These are phyloP conservation scores for Cyclophora albipunctata DNA, from an alignment of 2,888 invertebrate genomes.

Conservation along the genomic window DNA sequence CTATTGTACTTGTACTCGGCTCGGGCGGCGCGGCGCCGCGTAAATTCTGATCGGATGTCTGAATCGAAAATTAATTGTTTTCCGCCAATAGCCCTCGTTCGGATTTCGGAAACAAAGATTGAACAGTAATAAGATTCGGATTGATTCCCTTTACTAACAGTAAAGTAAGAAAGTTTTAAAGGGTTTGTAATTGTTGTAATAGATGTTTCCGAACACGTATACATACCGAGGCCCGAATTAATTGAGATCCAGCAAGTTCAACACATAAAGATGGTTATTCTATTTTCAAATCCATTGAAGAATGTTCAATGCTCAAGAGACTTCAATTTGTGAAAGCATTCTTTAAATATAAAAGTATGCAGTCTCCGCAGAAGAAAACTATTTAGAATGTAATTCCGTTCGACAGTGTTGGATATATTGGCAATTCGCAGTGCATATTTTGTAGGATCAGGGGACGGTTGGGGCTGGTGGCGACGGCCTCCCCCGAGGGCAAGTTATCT, in stretches of 20 bases:
- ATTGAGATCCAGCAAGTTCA: too few relatives aligned
- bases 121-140: constrained; percentile 5
- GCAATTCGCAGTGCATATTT: constrained; percentile 42
- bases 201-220: too few relatives aligned
- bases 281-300: too few relatives aligned
- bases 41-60: constrained; percentile 34
- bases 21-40: constrained; percentile 7
- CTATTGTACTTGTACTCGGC: neutral
- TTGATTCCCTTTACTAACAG: neutral
- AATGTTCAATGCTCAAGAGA: neutral
- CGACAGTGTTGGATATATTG: constrained; percentile 37
- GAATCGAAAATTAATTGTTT: constrained; percentile 44
- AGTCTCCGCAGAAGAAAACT: constrained; percentile 15
- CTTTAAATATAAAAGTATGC: neutral
- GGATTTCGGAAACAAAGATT: constrained; percentile 5
- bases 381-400: constrained; percentile 34
- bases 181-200: too few relatives aligned
- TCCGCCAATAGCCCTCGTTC: constrained; percentile 17
- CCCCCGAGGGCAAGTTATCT: constrained; percentile 33
- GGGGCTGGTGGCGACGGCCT: constrained; percentile 4
- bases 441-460: constrained; percentile 30
- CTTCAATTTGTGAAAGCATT: too few relatives aligned
- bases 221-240: too few relatives aligned
- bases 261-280: neutral
- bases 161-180: neutral